Evolutionary conservation across 2,888 invertebrate genomes (phyloP), one percentile per base, ranked within the genome.

Genomic region (Hyposoter didymator): DNA sequence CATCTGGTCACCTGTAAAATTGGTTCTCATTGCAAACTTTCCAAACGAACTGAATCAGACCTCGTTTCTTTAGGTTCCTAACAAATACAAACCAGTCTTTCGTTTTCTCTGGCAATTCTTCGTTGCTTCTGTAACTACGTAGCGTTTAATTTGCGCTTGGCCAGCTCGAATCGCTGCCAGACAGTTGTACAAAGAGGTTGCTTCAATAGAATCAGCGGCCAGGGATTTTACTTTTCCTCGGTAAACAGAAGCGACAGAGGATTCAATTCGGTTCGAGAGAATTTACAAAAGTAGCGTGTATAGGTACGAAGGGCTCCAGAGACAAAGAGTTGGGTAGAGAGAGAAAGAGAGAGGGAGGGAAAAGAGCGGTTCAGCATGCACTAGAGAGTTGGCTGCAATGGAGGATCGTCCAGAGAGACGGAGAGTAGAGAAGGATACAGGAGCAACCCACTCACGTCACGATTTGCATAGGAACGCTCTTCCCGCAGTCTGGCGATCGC

Each of bases 381-480:
- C 55, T 45, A 47, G 72, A 73, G 75, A 66, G 70, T 55, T 72
- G 47, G 28, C 73, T 67, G 67, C 83, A 73, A 78, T 69, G 19
- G 74, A 28, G 74, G 67, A 83, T 67, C 55, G 47, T 22, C 22
- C 73, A 59, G 49, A 70, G 69, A 79, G 70, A 59, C 22, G 28
- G 12, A 28, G 22, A 28, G 52, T 2, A 10, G 39, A 39, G 43
- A 69, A 74, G 28, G 76, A 80, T 62, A 39, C 17, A 35, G 47
- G 52, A 78, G 70, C 45, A 45, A 62, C 73, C 49, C 82, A 85
- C 82, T 85, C 70, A 72, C 70, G 78, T 75, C 55, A 35, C 55
- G 67, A 85, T 85, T 85, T 85, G 85, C 85, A 85, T 85, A 82
- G 82, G 69, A 75, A 72, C 70, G 78, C 67, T 82, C 70, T 62